Base-by-base conservation (phyloP, 2,113 vertebrate species). In the Ceyx margarethae region DNA sequence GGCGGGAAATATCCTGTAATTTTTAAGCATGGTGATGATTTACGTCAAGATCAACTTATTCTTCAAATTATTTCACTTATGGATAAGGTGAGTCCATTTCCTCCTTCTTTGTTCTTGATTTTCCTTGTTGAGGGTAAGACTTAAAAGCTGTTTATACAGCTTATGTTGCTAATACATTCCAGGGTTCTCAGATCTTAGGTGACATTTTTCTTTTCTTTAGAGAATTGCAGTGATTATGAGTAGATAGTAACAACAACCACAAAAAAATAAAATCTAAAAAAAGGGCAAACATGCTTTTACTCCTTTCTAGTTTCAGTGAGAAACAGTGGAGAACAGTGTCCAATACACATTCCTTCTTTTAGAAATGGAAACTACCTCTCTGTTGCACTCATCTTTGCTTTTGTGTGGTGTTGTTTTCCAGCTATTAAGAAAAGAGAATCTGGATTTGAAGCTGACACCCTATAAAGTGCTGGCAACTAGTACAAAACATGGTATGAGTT, bases 21-120 rank as follows among this genome's bases (percentile, higher is more conserved):
- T 96, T 99, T 99, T 97, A 99, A 99, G 89, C 99, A 99, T 8
- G 99, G 99, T 10, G 99, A 99, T 65, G 99, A 99, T 95, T 97
- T 99, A 79, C 98, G 99, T 50, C 99, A 99, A 90, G 99, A 99
- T 96, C 99, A 99, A 91, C 99, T 99, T 88, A 99, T 99, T 96
- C 98, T 99, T 64, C 99, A 99, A 95, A 99, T 99, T 90, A 99
- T 99, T 97, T 99, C 99, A 3, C 98, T 99, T 61, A 99, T 99
- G 99, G 99, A 99, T 97, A 99, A 99, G 98, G 99, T 99, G 77
- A 97, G 42, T n/a, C 1, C 0, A 2, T 18, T 5, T 50, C 11
- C 10, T 58, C 42, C 9, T 64, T 11, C 15, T 61, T 73, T 74
- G 56, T 62, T 87, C 65, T 68, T 53, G 19, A 21, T 67, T 67